These are phyloP conservation scores for Theretra japonica DNA, from an alignment of 2,888 invertebrate species.

Conservation along the genomic window DNA sequence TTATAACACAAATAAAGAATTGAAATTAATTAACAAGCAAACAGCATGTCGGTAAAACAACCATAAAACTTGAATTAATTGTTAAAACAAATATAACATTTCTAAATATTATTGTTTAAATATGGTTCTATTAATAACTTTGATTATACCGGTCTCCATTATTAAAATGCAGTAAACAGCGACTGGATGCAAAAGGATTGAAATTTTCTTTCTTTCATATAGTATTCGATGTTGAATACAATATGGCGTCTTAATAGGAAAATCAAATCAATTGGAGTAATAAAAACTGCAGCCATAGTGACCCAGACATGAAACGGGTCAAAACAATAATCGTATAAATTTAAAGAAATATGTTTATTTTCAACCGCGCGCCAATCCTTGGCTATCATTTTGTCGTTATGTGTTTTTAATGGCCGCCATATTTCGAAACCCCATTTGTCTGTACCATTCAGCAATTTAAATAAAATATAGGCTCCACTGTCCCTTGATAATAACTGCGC, in stretches of 20 bases:
- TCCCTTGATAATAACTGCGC: neutral
- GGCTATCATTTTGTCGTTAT: constrained; percentile 50
- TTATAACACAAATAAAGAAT: neutral
- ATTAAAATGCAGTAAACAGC: neutral
- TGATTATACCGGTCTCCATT: neutral
- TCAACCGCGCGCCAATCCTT: constrained; percentile 36
- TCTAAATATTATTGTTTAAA: neutral
- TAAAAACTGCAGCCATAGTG: constrained; percentile 2
- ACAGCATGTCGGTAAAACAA: neutral
- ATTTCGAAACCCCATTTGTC: constrained; percentile 47
- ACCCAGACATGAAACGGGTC: constrained; percentile 2
- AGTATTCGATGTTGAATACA: neutral
- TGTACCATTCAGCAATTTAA: constrained; percentile 38
- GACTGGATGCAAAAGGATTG: neutral
- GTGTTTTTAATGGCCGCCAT: constrained; percentile 54
- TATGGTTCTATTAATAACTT: neutral
- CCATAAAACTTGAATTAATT: neutral
- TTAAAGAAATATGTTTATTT: constrained; percentile 35
- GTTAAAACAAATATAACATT: neutral
- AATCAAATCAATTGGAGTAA: neutral
- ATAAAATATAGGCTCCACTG: neutral
- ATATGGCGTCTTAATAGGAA: neutral
- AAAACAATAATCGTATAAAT: constrained; percentile 3
- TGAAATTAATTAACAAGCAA: neutral
- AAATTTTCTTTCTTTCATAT: neutral